phyloP scores from a whole-genome alignment of 2,888 invertebrate species.

The Oscheius sp. region DNA sequence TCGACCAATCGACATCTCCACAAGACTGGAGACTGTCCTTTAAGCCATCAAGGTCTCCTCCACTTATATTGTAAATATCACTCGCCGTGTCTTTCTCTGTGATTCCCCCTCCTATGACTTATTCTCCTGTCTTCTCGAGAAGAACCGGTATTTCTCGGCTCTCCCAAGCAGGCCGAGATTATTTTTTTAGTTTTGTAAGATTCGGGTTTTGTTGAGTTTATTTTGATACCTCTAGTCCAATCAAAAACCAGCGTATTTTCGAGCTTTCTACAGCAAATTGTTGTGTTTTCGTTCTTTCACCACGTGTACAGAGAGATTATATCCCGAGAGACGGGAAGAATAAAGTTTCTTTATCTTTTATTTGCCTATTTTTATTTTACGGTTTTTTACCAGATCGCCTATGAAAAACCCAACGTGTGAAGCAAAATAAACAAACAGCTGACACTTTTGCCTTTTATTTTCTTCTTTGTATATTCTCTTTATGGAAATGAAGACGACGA shows the following conservation, averaged over 20 bases:
- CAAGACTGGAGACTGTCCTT: conserved; percentile 7
- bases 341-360: not conserved
- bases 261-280: not conserved
- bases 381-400: too few relatives aligned
- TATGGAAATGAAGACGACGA: too few relatives aligned
- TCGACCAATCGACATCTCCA: not conserved
- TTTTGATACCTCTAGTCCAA: not conserved
- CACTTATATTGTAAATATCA: not conserved
- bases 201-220: not conserved
- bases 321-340: conserved; percentile 1
- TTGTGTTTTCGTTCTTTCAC: not conserved
- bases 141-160: not conserved
- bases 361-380: not conserved
- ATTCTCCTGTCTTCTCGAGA: not conserved
- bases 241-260: not conserved
- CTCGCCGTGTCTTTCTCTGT: not conserved
- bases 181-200: not conserved
- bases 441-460: too few relatives aligned
- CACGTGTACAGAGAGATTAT: conserved; percentile 3
- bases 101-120: not conserved
- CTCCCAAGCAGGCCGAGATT: too few relatives aligned
- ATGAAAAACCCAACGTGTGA: too few relatives aligned
- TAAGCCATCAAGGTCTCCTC: not conserved
- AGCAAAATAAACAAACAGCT: too few relatives aligned
- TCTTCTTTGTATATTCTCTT: too few relatives aligned